Evolutionary conservation across 2,797 vertebrate species (phyloP).

Genomic region (Naso thynnoides): DNA sequence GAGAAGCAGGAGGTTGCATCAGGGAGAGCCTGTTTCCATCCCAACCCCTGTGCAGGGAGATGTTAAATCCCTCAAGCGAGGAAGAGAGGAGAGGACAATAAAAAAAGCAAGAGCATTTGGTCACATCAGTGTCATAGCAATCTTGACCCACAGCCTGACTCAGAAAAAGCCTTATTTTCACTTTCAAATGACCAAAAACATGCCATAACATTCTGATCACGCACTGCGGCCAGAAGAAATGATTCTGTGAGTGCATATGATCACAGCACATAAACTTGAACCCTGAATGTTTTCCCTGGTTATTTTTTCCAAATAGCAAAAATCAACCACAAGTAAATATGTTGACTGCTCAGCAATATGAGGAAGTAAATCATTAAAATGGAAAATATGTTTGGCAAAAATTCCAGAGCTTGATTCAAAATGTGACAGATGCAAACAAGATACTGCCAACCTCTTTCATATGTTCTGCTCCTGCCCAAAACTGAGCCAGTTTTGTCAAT

Average conservation of each 20-base stretch:
- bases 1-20: slow-evolving; percentile 44
- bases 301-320: slow-evolving; percentile 3
- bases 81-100: neutral
- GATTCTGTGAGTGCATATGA: neutral
- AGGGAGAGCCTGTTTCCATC: slow-evolving; percentile 16
- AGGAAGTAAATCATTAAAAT: neutral
- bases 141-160: slow-evolving; percentile 8
- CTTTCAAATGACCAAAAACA: slow-evolving; percentile 27
- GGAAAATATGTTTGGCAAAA: too few species aligned
- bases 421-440: too few species aligned
- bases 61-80: neutral
- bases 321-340: neutral
- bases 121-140: neutral
- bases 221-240: neutral
- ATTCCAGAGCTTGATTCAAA: too few species aligned
- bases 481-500: too few species aligned
- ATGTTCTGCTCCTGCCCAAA: too few species aligned
- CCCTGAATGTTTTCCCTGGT: neutral
- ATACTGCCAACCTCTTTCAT: too few species aligned
- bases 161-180: neutral
- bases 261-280: neutral
- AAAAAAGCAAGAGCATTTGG: neutral
- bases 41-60: slow-evolving; percentile 15
- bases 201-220: slow-evolving; percentile 4
- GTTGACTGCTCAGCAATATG: neutral